Conservation (phyloP, 2,797 vertebrate genomes). For the Pelobates cultripes region DNA sequence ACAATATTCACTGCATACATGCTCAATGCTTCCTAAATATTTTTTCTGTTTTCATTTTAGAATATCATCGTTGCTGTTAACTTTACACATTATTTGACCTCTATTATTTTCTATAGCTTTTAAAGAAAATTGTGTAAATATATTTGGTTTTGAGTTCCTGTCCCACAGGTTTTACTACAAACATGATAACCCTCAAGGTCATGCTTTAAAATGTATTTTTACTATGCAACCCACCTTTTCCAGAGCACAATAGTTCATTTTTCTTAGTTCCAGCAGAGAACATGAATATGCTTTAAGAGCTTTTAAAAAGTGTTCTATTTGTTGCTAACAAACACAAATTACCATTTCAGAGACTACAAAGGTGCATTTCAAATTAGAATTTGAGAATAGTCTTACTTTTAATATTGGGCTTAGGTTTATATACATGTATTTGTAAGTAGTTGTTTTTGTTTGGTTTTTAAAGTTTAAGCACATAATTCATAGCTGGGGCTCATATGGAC, state of each 20-base stretch:
- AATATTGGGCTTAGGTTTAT: background rate
- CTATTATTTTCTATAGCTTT: background rate
- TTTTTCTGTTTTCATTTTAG: too few relatives aligned
- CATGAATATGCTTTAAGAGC: background rate
- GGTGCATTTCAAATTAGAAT: background rate
- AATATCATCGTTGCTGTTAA: too few relatives aligned
- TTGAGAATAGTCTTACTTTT: background rate
- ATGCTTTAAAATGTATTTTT: slow-evolving; percentile 4
- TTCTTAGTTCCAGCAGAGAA: background rate
- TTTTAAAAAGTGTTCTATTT: background rate
- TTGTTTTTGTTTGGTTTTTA: background rate
- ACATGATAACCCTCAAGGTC: background rate
- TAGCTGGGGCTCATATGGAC: too few relatives aligned
- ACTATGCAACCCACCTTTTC: background rate
- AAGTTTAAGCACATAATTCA: too few relatives aligned
- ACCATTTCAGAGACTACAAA: slow-evolving; percentile 9
- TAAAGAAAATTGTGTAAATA: background rate
- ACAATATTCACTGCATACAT: too few relatives aligned
- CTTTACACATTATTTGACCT: background rate
- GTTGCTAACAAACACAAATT: background rate
- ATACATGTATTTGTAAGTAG: background rate
- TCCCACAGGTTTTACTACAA: background rate
- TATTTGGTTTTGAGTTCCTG: background rate
- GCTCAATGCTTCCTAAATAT: too few relatives aligned
- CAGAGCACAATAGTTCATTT: slow-evolving; percentile 1